Percentiles rank a stretch among this genome's conserved stretches.
phyloP scores from a whole-genome alignment of 2,888 invertebrate genomes.

The Agapostemon virescens region DNA sequence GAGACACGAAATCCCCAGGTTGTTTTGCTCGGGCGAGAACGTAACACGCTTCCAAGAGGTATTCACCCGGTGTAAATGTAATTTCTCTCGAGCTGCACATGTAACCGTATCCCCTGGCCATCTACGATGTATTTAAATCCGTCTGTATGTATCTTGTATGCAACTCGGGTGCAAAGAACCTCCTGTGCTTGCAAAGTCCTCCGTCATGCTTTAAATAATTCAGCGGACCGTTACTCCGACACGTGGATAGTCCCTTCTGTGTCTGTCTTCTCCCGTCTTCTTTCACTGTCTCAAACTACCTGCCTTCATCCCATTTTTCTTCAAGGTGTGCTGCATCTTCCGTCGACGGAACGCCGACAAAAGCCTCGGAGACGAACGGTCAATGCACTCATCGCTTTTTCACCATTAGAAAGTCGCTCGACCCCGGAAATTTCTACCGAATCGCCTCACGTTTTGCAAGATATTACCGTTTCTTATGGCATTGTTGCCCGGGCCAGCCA shows the following conservation, averaged over 20 bases:
- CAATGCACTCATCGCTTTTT: constrained; percentile 50
- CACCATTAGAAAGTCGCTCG: constrained; percentile 21
- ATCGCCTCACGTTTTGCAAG: neutral
- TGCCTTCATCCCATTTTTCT: constrained; percentile 46
- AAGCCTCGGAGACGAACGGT: constrained; percentile 38
- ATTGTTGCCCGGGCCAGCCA: neutral
- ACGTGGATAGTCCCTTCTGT: constrained; percentile 59
- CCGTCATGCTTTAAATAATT: constrained; percentile 64
- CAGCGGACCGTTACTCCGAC: constrained; percentile 64
- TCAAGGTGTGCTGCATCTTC: constrained; percentile 48
- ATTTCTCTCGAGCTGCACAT: constrained; percentile 30
- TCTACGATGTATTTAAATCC: constrained; percentile 47
- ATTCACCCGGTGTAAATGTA: constrained; percentile 20
- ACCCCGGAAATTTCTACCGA: neutral
- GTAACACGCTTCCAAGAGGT: neutral
- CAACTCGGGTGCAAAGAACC: constrained; percentile 51
- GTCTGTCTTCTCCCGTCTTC: constrained; percentile 42
- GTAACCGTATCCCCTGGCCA: constrained; percentile 43
- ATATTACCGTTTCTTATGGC: neutral
- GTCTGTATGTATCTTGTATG: constrained; percentile 42
- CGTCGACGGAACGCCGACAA: constrained; percentile 33
- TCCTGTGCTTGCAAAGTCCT: constrained; percentile 50
- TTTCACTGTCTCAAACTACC: constrained; percentile 51
- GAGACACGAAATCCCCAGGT: neutral
- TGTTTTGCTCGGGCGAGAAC: neutral